phyloP scores from a whole-genome alignment of 23 tunicate species.

The Aplidium turbinatum region DNA sequence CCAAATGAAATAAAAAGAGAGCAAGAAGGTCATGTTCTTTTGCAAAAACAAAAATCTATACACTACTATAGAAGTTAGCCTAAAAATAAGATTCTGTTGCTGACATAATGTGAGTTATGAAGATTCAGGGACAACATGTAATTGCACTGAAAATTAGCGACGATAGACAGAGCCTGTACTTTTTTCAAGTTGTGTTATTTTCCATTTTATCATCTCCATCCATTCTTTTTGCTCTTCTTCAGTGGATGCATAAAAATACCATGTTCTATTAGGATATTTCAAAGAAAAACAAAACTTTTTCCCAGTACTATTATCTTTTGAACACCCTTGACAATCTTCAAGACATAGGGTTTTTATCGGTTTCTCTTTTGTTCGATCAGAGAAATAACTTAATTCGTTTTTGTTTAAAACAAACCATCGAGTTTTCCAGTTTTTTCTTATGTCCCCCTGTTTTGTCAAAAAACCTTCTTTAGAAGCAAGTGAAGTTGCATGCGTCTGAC shows the following conservation, averaged over 20 bases:
- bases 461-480: slow-evolving; percentile 95
- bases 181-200: slow-evolving; percentile 27
- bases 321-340: slow-evolving; percentile 83
- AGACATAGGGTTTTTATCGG: slow-evolving; percentile 82
- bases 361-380: slow-evolving; percentile 86
- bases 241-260: slow-evolving; percentile 89
- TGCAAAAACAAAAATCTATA: no score
- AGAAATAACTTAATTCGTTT: slow-evolving; percentile 85
- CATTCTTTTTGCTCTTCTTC: slow-evolving; percentile 91
- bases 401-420: slow-evolving; percentile 89
- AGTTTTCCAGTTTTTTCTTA: slow-evolving; percentile 87
- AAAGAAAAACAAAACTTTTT: slow-evolving; percentile 70
- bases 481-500: slow-evolving; percentile 74
- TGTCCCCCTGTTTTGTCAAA: slow-evolving; percentile 85
- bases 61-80: no score
- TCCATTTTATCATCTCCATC: slow-evolving; percentile 96
- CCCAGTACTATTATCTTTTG: slow-evolving; percentile 56
- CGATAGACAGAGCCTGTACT: neutral
- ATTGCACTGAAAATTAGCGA: neutral
- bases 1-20: no score
- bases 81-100: no score
- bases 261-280: slow-evolving; percentile 85
- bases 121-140: no score
- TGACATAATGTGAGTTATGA: no score
- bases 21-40: no score